Percentiles rank a stretch among this genome's conserved stretches.
Evolutionary conservation across 2,113 vertebrate species (phyloP).

Genomic region (Lampris incognitus): DNA sequence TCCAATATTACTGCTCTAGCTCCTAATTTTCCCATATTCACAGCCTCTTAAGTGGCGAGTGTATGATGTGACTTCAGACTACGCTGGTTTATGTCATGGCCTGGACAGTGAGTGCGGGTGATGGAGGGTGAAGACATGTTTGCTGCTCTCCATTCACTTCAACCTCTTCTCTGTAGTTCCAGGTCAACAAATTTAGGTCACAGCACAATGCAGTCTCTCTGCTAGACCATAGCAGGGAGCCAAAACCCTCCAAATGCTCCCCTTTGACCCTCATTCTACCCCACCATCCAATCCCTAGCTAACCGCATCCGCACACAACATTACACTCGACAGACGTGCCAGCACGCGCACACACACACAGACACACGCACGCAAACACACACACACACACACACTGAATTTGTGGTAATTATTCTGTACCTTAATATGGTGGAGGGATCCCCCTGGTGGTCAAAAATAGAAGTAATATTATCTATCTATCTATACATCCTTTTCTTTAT

Average conservation of each 20-base stretch:
- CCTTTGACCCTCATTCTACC: constrained; percentile 52
- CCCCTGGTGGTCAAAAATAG: constrained; percentile 31
- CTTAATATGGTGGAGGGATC: background rate
- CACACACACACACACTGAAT: background rate
- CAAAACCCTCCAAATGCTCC: constrained; percentile 55
- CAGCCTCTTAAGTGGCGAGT: constrained; percentile 21
- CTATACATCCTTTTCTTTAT: background rate
- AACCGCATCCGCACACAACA: constrained; percentile 21
- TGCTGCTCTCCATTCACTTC: constrained; percentile 47
- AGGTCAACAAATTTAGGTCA: constrained; percentile 77
- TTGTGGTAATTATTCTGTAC: background rate
- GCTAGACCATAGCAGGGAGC: constrained; percentile 63
- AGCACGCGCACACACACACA: background rate
- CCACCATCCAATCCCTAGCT: constrained; percentile 23
- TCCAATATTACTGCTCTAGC: background rate
- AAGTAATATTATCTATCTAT: constrained; percentile 2
- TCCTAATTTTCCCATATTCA: background rate
- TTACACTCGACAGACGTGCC: constrained; percentile 18
- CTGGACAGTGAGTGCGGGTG: constrained; percentile 41
- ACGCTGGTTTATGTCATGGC: constrained; percentile 66
- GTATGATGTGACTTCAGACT: constrained; percentile 40
- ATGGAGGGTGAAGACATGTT: constrained; percentile 64
- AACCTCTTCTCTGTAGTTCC: constrained; percentile 65
- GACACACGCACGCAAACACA: too few species aligned
- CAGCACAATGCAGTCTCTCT: constrained; percentile 74